Conservation (phyloP, 1,140 invertebrate species). For the Latrodectus geometricus region DNA sequence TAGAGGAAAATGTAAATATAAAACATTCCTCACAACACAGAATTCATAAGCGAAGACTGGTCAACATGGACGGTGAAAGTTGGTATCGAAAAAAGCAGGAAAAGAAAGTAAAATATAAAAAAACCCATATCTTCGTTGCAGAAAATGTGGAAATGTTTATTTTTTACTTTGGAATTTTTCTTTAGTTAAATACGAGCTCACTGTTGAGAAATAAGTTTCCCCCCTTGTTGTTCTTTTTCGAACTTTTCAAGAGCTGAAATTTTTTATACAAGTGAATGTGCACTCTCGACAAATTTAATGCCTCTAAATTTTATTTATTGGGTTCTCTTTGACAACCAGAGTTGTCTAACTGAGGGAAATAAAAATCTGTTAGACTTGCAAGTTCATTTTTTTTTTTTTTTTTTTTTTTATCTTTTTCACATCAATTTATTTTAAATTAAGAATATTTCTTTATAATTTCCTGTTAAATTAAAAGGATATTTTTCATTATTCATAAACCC, state of each 20-base stretch:
- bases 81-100: not conserved
- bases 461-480: too few relatives aligned
- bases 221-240: not conserved
- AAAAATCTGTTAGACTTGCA: too few relatives aligned
- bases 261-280: too few relatives aligned
- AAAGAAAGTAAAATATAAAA: constrained; percentile 21
- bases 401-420: too few relatives aligned
- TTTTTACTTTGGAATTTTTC: not conserved
- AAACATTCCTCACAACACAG: not conserved
- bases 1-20: not conserved
- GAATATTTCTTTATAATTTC: too few relatives aligned
- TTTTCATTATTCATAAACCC: too few relatives aligned
- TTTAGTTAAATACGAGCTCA: not conserved
- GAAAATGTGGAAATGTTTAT: not conserved
- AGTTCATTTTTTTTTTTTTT: too few relatives aligned
- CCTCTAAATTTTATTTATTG: not conserved
- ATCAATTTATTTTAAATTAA: too few relatives aligned
- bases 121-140: not conserved
- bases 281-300: not conserved
- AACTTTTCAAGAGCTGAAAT: too few relatives aligned
- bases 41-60: not conserved
- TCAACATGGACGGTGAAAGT: constrained; percentile 9
- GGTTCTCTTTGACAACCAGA: not conserved
- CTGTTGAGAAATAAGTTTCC: not conserved
- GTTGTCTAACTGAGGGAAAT: not conserved